Conservation (phyloP, 2,113 vertebrate genomes). For the Alaudala cheleensis region DNA sequence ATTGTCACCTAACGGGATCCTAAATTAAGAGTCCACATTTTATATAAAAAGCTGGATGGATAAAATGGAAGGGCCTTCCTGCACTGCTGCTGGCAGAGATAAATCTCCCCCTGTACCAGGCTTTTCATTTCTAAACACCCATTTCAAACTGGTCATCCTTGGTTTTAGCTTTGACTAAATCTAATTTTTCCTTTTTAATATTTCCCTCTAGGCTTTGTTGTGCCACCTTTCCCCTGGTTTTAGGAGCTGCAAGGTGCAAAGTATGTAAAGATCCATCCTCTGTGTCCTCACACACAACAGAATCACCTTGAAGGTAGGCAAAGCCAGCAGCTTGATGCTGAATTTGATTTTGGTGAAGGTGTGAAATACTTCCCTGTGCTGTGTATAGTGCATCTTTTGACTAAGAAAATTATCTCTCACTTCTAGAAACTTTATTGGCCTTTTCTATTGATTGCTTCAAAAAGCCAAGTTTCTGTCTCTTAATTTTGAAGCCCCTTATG, state of each 20-base stretch:
- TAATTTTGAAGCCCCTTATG: neutral
- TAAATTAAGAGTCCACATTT: conserved; percentile 8
- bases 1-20: neutral
- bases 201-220: neutral
- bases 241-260: neutral
- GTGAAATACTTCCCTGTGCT: neutral
- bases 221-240: accelerated
- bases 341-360: neutral
- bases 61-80: neutral
- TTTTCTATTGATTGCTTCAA: neutral
- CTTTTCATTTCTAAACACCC: neutral
- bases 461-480: neutral
- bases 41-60: neutral
- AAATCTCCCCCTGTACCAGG: neutral
- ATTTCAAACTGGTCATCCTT: neutral
- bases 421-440: neutral
- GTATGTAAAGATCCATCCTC: neutral
- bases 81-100: neutral
- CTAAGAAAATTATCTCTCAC: neutral
- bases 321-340: neutral
- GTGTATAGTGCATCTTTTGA: neutral
- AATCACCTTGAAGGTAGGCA: neutral
- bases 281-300: neutral
- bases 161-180: neutral
- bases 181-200: neutral